Conservation (phyloP, 2,888 invertebrate species). For the Apoda limacodes region DNA sequence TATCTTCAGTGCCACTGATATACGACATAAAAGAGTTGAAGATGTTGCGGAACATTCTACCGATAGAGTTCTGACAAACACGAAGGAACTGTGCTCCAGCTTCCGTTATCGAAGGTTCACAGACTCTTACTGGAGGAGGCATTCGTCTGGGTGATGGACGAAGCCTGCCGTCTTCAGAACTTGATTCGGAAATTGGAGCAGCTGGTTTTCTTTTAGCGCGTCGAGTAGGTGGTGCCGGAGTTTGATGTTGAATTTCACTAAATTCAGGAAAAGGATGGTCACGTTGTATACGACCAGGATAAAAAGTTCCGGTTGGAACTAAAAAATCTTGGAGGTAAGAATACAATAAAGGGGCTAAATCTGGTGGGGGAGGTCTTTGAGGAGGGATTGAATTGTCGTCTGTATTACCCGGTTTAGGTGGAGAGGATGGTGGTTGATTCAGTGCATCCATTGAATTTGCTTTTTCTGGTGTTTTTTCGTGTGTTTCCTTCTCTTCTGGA, state of each 20-base stretch:
- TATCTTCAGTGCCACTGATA: slow-evolving; percentile 73
- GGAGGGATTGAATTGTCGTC: slow-evolving; percentile 41
- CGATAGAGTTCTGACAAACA: slow-evolving; percentile 75
- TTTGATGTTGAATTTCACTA: slow-evolving; percentile 40
- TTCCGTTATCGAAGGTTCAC: slow-evolving; percentile 76
- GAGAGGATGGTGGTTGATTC: slow-evolving; percentile 21
- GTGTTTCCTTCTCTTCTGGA: slow-evolving; percentile 19
- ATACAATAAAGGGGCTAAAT: slow-evolving; percentile 56
- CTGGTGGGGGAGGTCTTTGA: slow-evolving; percentile 60
- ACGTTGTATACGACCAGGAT: slow-evolving; percentile 46
- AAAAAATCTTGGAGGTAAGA: slow-evolving; percentile 67
- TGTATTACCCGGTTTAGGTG: slow-evolving; percentile 24
- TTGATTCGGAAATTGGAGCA: slow-evolving; percentile 54
- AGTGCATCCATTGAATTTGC: slow-evolving; percentile 18
- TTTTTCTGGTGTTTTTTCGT: slow-evolving; percentile 18
- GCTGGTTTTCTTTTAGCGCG: slow-evolving; percentile 52
- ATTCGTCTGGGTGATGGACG: slow-evolving; percentile 48
- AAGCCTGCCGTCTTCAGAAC: slow-evolving; percentile 63
- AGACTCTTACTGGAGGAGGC: slow-evolving; percentile 45
- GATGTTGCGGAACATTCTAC: slow-evolving; percentile 75
- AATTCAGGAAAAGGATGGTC: slow-evolving; percentile 44
- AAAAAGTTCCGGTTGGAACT: slow-evolving; percentile 57
- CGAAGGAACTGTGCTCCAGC: slow-evolving; percentile 77
- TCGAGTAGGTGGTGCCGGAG: slow-evolving; percentile 57
- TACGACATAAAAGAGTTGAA: slow-evolving; percentile 74